Conservation (phyloP, 2,888 invertebrate species). For the Andrena camellia region DNA sequence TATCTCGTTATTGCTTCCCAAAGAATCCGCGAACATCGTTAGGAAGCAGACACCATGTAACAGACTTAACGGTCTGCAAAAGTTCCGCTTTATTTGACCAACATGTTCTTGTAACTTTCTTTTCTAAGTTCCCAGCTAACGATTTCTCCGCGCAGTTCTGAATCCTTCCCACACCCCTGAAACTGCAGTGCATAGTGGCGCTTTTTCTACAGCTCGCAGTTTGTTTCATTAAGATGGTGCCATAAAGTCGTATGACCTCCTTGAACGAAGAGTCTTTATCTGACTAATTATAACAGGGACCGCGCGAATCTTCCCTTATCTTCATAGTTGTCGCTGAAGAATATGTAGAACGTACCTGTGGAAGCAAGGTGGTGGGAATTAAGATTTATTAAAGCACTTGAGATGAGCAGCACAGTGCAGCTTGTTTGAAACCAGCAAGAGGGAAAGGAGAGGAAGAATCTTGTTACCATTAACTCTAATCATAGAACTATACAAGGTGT, state of each 20-base stretch:
- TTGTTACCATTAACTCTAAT: too few species aligned
- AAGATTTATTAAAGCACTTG: neutral
- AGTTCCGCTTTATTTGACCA: conserved; percentile 57
- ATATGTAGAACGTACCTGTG: neutral
- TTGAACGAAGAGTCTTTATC: conserved; percentile 19
- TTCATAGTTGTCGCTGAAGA: neutral
- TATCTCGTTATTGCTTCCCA: conserved; percentile 44
- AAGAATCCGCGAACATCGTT: conserved; percentile 48
- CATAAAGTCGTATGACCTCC: conserved; percentile 30
- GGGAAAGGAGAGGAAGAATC: too few species aligned
- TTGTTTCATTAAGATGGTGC: conserved; percentile 54
- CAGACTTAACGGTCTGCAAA: conserved; percentile 51
- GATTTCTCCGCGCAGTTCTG: conserved; percentile 41
- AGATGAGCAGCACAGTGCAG: too few species aligned
- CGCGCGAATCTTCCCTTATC: neutral
- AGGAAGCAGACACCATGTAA: conserved; percentile 51
- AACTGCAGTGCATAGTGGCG: neutral
- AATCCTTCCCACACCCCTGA: conserved; percentile 27
- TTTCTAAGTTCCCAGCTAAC: conserved; percentile 55
- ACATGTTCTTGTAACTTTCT: conserved; percentile 58
- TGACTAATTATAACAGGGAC: conserved; percentile 28
- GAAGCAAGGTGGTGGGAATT: neutral
- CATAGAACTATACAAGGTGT: too few species aligned
- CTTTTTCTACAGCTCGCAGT: conserved; percentile 23
- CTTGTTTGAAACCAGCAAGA: too few species aligned